Conservation (phyloP, 2,797 vertebrate species). For the Pachyuromys duprasi region DNA sequence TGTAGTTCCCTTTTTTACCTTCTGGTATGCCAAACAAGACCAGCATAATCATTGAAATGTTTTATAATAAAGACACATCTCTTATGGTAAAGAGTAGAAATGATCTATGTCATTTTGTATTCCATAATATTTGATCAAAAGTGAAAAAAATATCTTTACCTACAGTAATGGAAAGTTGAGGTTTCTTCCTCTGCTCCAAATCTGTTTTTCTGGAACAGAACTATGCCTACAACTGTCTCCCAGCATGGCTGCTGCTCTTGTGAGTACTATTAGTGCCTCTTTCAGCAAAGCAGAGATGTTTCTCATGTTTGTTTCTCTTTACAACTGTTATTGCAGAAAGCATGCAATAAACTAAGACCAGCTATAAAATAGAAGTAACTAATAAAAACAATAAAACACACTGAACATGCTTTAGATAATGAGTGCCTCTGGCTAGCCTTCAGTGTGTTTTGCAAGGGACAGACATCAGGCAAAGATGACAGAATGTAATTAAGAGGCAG, state of each 20-base stretch:
- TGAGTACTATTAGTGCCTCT: neutral
- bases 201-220: neutral
- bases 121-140: slow-evolving; percentile 79
- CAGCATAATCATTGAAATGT: slow-evolving; percentile 83
- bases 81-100: slow-evolving; percentile 83
- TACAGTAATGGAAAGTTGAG: slow-evolving; percentile 73
- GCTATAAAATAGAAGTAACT: slow-evolving; percentile 70
- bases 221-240: neutral
- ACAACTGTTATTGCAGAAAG: slow-evolving; percentile 58
- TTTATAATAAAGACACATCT: slow-evolving; percentile 86
- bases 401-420: slow-evolving; percentile 46
- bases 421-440: slow-evolving; percentile 9
- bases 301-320: slow-evolving; percentile 62
- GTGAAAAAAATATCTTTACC: slow-evolving; percentile 53
- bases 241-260: neutral
- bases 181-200: slow-evolving; percentile 75
- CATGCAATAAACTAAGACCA: slow-evolving; percentile 51
- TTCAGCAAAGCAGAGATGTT: neutral
- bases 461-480: neutral
- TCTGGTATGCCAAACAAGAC: slow-evolving; percentile 77
- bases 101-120: slow-evolving; percentile 84
- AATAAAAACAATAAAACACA: slow-evolving; percentile 76
- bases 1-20: slow-evolving; percentile 69
- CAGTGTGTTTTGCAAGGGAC: neutral
- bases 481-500: neutral